A percentile compares a stretch with the other conserved stretches of the same genome.
Evolutionary conservation across 1,140 invertebrate species (phyloP).

Genomic region (Zaprionus nigranus): DNA sequence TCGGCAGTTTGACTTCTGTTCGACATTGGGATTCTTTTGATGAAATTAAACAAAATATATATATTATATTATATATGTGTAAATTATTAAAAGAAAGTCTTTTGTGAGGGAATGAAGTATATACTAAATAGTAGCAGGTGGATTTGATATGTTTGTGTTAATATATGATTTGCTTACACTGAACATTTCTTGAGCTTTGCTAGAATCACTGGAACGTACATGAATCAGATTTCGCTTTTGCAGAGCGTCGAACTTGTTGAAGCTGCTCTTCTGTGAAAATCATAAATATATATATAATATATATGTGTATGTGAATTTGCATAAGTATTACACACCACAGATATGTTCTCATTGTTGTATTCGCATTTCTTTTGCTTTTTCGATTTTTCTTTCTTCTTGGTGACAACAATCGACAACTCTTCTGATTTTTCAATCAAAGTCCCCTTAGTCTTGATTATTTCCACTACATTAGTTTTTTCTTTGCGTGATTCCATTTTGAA

Average conservation of each 20-base stretch:
- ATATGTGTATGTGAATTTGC: neutral
- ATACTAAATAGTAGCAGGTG: neutral
- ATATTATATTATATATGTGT: neutral
- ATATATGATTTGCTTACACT: slow-evolving; percentile 85
- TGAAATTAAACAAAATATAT: neutral
- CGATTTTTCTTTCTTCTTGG: slow-evolving; percentile 41
- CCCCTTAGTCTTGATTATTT: neutral
- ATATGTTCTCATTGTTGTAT: slow-evolving; percentile 62
- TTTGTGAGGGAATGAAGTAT: neutral
- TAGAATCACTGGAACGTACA: slow-evolving; percentile 88
- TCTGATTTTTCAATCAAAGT: neutral
- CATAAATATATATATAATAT: neutral
- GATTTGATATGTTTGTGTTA: slow-evolving; percentile 37
- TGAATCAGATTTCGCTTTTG: slow-evolving; percentile 89
- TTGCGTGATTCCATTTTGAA: neutral
- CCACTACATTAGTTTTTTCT: neutral
- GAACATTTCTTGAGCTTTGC: slow-evolving; percentile 89
- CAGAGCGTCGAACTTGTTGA: slow-evolving; percentile 90
- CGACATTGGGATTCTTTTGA: slow-evolving; percentile 50
- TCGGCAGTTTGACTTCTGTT: slow-evolving; percentile 88
- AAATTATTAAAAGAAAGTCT: neutral
- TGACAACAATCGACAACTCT: neutral
- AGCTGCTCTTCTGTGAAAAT: slow-evolving; percentile 89
- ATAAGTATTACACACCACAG: slow-evolving; percentile 49
- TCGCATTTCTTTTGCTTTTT: slow-evolving; percentile 55